Conservation (phyloP, 2,113 vertebrate genomes). For the Anolis carolinensis region DNA sequence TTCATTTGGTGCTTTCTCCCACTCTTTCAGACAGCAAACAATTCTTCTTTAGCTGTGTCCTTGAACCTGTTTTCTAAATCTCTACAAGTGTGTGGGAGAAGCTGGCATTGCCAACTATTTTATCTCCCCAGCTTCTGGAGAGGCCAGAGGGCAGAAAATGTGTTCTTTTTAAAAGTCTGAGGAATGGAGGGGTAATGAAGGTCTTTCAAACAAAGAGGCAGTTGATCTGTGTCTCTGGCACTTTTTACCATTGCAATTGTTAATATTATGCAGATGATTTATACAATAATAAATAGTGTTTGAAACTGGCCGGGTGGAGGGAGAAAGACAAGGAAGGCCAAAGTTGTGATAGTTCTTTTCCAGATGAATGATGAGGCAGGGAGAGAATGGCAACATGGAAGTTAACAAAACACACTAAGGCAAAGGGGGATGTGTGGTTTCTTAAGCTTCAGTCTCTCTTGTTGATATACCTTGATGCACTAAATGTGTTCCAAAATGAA, state of each 20-base stretch:
- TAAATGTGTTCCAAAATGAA: not conserved
- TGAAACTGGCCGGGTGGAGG: not conserved
- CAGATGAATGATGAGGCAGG: not conserved
- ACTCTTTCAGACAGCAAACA: too few species aligned
- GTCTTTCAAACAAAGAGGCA: not conserved
- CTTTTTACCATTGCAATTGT: not conserved
- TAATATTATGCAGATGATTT: not conserved
- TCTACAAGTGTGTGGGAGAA: conserved; percentile 1
- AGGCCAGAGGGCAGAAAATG: not conserved
- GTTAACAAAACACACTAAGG: not conserved
- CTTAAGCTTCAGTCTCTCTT: not conserved
- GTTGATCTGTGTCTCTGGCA: not conserved
- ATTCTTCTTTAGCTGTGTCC: not conserved
- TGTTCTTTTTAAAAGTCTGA: not conserved
- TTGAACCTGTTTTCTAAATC: not conserved
- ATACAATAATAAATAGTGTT: not conserved
- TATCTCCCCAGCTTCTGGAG: not conserved
- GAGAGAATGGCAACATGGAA: too few species aligned
- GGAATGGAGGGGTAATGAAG: not conserved
- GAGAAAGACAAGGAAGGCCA: not conserved
- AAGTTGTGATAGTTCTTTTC: not conserved
- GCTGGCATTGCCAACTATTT: not conserved
- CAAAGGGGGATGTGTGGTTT: not conserved
- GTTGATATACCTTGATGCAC: not conserved
- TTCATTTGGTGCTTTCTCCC: not conserved